Evolutionary conservation across 2,888 invertebrate species (phyloP), one percentile per base, ranked within the genome.

Genomic region (Myathropa florea): DNA sequence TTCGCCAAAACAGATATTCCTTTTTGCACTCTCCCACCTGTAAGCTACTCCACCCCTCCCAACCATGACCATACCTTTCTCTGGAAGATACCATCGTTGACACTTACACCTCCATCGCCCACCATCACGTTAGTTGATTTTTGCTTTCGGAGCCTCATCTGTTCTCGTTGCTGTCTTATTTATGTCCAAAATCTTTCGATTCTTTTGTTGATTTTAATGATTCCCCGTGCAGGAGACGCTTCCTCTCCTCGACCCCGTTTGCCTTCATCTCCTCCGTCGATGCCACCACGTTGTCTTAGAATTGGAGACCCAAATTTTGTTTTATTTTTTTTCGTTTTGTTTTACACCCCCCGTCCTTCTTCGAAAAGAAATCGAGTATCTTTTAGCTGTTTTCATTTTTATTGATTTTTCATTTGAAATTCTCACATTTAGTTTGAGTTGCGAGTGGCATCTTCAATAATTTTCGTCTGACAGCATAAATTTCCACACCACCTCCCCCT

Each of bases 371-470:
- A 14, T 53, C 61, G 55, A 64, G 39, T 72, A 28, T 30, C n/a
- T 68, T 70, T 73, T 55, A 63, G 39, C 70, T 72, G 21, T 30
- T 28, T 39, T 28, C 14, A 67, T 63, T 79, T 67, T 82, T 83
- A 83, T 83, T 83, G 83, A 83, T 83, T 86, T 75, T 82, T 60
- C 61, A 78, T 78, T 83, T 65, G 65, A 78, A 75, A 59, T 61
- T 23, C 64, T 68, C 61, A 30, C 68, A 77, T 68, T 68, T 18
- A 46, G 46, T 39, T n/a, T n/a, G 39, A 55, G 10, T 9, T 10
- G 55, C n/a, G 46, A 77, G 61, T 64, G 70, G 23, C 82, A 82
- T 85, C 78, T 86, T 86, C 24, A 70, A 78, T 78, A 73, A 77
- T 82, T 70, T 78, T 73, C 72, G 73, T 53, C 78, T 71, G 65